Percentiles rank a stretch among this genome's conserved stretches.
Conservation (phyloP, 2,797 vertebrate species). For the Gymnoscopelus microlampas region DNA sequence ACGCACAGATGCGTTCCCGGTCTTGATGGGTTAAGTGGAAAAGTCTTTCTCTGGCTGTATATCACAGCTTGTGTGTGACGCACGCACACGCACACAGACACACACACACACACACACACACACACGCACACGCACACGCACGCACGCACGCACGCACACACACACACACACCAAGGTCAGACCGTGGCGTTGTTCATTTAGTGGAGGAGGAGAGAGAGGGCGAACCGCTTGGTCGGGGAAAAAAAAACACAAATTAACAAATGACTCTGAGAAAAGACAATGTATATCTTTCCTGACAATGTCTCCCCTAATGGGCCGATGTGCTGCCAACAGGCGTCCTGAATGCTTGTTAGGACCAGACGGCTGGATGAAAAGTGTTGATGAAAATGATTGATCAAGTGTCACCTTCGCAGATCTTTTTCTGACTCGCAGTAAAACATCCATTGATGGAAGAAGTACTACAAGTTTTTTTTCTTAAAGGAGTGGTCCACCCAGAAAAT, state of each 20-base stretch:
- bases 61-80: not conserved
- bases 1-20: no score
- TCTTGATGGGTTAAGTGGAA: constrained; percentile 77
- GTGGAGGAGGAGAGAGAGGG: constrained; percentile 37
- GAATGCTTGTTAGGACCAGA: not conserved
- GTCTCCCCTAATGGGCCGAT: constrained; percentile 48
- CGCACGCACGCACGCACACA: constrained; percentile 32
- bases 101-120: not conserved
- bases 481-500: no score
- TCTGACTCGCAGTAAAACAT: no score
- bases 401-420: not conserved
- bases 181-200: constrained; percentile 51
- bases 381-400: not conserved
- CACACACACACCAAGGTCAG: constrained; percentile 64
- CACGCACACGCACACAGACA: not conserved
- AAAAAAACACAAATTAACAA: constrained; percentile 63
- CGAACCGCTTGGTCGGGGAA: constrained; percentile 53
- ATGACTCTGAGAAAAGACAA: constrained; percentile 53
- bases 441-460: no score
- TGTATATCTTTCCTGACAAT: constrained; percentile 67
- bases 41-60: constrained; percentile 57
- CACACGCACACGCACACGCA: not conserved
- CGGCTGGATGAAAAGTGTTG: not conserved
- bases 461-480: no score
- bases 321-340: constrained; percentile 20